Evolutionary conservation across 1,140 invertebrate genomes (phyloP), one percentile per base, ranked within the genome.

Genomic region (Pygmarrhopalites habei): DNA sequence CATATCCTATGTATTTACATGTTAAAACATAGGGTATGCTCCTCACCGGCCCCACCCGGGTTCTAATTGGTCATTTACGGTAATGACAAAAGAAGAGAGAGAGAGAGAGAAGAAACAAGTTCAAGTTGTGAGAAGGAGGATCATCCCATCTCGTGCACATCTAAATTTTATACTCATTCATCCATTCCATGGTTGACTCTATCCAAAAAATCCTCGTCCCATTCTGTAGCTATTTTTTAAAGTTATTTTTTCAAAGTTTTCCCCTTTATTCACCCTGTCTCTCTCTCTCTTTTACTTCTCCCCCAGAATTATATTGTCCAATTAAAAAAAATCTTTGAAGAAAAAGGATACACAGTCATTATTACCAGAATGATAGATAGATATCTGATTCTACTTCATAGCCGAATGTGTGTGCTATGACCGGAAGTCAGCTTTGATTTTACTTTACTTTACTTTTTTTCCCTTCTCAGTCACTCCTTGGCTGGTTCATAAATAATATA

Each of bases 351-450:
- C 44, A 52, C 10, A 5, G 5, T 64, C 56, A 64, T 64, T 10
- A 21, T 64, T 57, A 64, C 59, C 59, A 64, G 30, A 58, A 64
- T 64, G 62, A 64, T 64, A 59, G 62, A 64, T 64, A 59, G 62
- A 64, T 64, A 64, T 64, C 62, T 58, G 46, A 64, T 64, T 59
- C 59, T 64, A 53, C 49, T n/a, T n/a, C n/a, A n/a, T n/a, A n/a
- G n/a, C n/a, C n/a, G n/a, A n/a, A n/a, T n/a, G n/a, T n/a, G n/a
- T n/a, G n/a, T n/a, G 58, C 55, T 55, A 52, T 53, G 62, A 64
- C 62, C 62, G 62, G 62, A 64, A 64, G 51, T 53, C 44, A 35
- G 47, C 52, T 63, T 63, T 57, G 53, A 63, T 55, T 63, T 63
- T 55, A 47, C 53, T 57, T n/a, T n/a, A 47, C 23, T 47, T 12